Evolutionary conservation across 2,888 invertebrate species (phyloP).

Genomic region (Entomobrya proxima): DNA sequence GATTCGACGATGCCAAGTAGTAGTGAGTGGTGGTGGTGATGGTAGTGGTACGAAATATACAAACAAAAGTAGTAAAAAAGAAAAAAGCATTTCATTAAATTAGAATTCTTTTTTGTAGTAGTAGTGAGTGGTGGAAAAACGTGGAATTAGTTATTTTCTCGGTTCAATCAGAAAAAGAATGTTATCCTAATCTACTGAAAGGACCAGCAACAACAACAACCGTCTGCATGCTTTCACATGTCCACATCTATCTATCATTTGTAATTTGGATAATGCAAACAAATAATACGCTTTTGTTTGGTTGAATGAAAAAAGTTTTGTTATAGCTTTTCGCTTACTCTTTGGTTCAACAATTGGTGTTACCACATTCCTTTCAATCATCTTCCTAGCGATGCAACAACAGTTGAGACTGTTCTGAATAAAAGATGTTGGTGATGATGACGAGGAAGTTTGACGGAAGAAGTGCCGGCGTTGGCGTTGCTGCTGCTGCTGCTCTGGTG

Average conservation of each 20-base stretch:
- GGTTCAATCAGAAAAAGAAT: not conserved
- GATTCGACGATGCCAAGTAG: conserved; percentile 36
- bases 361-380: conserved; percentile 65
- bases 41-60: conserved; percentile 1
- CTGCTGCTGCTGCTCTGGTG: not conserved
- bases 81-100: conserved; percentile 38
- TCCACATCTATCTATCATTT: too few species aligned
- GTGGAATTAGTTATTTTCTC: conserved; percentile 15
- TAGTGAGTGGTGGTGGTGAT: not conserved
- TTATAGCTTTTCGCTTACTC: conserved; percentile 40
- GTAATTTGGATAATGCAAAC: not conserved
- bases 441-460: not conserved
- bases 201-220: not conserved
- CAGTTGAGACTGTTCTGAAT: conserved; percentile 51
- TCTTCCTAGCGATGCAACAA: conserved; percentile 63
- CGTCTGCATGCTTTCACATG: not conserved
- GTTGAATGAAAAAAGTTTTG: not conserved
- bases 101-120: not conserved
- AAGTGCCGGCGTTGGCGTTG: conserved; percentile 10
- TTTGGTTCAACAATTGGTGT: conserved; percentile 64
- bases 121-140: not conserved
- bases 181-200: conserved; percentile 5
- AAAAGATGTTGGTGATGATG: conserved; percentile 37
- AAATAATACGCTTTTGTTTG: not conserved
- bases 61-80: conserved; percentile 31